Conservation (phyloP, 2,888 invertebrate species). For the Ganaspis brasiliensis region DNA sequence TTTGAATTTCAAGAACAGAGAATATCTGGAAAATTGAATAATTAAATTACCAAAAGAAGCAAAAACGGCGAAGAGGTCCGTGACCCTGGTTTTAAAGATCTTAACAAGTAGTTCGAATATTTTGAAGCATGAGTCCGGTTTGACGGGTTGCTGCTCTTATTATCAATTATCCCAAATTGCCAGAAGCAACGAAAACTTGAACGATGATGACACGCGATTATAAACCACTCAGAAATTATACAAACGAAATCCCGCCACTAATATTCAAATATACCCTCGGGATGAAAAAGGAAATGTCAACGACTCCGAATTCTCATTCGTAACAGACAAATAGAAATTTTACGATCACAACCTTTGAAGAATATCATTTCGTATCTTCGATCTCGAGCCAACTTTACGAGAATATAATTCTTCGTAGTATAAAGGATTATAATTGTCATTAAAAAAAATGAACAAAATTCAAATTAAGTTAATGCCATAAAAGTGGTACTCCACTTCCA, state of each 20-base stretch:
- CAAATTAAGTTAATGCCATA: too few relatives aligned
- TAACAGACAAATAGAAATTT: slow-evolving; percentile 14
- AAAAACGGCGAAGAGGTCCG: slow-evolving; percentile 14
- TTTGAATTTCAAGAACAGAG: too few relatives aligned
- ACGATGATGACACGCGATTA: slow-evolving; percentile 26
- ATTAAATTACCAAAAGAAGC: not conserved
- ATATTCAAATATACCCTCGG: not conserved
- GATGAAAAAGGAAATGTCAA: slow-evolving; percentile 15
- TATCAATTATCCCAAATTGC: slow-evolving; percentile 65
- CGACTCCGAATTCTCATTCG: not conserved
- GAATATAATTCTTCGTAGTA: not conserved
- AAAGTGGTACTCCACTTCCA: too few relatives aligned
- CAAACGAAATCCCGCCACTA: slow-evolving; percentile 8
- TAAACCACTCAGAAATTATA: slow-evolving; percentile 1
- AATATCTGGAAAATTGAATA: not conserved
- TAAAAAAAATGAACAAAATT: too few relatives aligned
- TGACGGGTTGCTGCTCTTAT: slow-evolving; percentile 69
- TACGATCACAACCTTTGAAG: not conserved
- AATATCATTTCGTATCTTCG: not conserved
- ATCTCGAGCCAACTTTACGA: not conserved
- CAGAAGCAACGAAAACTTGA: slow-evolving; percentile 45
- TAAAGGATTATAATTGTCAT: not conserved
- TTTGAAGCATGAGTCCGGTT: slow-evolving; percentile 74
- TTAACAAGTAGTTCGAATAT: slow-evolving; percentile 60
- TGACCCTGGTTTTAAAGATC: slow-evolving; percentile 56